Evolutionary conservation across 2,888 invertebrate genomes (phyloP).

Genomic region (Stegana nigrithorax): DNA sequence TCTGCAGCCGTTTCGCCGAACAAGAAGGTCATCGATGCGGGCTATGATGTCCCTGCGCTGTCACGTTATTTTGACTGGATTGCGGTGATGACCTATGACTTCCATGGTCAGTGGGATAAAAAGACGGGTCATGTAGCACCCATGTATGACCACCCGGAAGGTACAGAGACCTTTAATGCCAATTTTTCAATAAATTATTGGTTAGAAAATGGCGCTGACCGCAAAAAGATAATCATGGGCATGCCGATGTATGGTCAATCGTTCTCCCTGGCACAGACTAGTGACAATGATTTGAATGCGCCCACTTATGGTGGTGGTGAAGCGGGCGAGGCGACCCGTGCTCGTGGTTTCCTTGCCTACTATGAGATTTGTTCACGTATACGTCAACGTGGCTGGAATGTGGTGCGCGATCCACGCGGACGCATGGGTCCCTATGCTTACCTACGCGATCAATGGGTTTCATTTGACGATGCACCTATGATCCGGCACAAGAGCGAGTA

Average conservation of each 20-base stretch:
- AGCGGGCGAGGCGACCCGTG: conserved; percentile 88
- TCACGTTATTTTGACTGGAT: conserved; percentile 88
- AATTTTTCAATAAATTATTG: conserved; percentile 91
- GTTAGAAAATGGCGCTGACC: conserved; percentile 83
- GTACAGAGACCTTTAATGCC: conserved; percentile 82
- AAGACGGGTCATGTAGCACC: conserved; percentile 91
- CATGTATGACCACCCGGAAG: conserved; percentile 81
- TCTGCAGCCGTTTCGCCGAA: conserved; percentile 89
- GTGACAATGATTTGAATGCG: conserved; percentile 77
- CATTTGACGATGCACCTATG: conserved; percentile 89
- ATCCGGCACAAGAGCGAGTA: conserved; percentile 85
- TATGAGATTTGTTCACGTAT: conserved; percentile 91
- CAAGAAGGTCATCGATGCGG: conserved; percentile 84
- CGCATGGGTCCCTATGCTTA: conserved; percentile 91
- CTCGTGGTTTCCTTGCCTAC: conserved; percentile 88
- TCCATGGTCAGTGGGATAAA: conserved; percentile 92
- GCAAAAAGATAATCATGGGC: conserved; percentile 84
- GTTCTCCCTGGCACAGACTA: conserved; percentile 80
- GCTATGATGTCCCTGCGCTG: conserved; percentile 84
- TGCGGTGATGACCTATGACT: conserved; percentile 91
- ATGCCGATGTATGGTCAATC: conserved; percentile 92
- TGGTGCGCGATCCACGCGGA: conserved; percentile 81
- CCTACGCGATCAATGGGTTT: conserved; percentile 88
- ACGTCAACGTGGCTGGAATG: conserved; percentile 80
- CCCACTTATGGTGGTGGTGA: conserved; percentile 88